Evolutionary conservation across 2,797 vertebrate species (phyloP).

Genomic region (Sebastes vulpes): DNA sequence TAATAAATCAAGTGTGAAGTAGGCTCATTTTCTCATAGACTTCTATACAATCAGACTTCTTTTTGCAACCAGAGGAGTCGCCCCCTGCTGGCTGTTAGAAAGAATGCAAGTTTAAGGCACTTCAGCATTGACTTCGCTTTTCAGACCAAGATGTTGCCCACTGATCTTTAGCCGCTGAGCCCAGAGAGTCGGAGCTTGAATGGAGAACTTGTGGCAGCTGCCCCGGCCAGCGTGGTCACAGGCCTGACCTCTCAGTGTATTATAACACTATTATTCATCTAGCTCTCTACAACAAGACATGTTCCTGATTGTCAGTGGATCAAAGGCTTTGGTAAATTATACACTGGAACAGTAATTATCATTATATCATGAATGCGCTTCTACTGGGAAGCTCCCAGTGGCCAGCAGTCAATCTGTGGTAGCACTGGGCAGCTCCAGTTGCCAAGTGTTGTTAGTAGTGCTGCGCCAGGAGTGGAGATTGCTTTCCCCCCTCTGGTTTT

Average conservation of each 20-base stretch:
- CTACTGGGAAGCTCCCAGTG: slow-evolving; percentile 21
- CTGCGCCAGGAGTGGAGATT: slow-evolving; percentile 30
- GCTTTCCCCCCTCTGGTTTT: slow-evolving; percentile 19
- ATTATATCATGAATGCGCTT: background rate
- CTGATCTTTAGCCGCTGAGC: too few relatives aligned
- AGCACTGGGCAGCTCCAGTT: background rate
- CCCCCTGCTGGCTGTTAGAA: too few relatives aligned
- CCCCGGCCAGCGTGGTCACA: background rate
- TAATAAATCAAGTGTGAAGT: too few relatives aligned
- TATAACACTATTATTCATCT: background rate
- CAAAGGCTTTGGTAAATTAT: slow-evolving; percentile 9
- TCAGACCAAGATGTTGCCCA: too few relatives aligned
- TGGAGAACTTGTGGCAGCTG: background rate
- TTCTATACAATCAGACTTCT: too few relatives aligned
- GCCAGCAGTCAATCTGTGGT: slow-evolving; percentile 3
- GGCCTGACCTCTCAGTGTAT: background rate
- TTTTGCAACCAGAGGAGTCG: too few relatives aligned
- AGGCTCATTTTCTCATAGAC: too few relatives aligned
- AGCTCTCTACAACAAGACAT: background rate
- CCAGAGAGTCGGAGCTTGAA: background rate
- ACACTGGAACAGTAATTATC: slow-evolving; percentile 1
- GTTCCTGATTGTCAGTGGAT: background rate
- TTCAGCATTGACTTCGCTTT: too few relatives aligned
- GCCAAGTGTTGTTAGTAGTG: slow-evolving; percentile 33
- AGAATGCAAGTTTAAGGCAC: too few relatives aligned